phyloP scores from a whole-genome alignment of 2,888 invertebrate species.

The Spicauda simplicius region DNA sequence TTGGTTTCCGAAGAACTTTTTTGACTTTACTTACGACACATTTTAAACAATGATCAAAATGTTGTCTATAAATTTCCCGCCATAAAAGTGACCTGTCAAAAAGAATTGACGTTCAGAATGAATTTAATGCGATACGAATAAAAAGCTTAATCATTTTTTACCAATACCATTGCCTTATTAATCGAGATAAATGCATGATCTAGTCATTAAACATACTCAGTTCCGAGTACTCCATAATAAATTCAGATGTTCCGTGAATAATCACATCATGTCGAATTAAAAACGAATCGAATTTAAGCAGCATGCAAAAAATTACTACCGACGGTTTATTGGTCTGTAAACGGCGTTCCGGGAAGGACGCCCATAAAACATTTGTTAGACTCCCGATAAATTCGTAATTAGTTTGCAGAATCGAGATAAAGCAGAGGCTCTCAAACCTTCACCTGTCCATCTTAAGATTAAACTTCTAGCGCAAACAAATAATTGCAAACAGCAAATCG shows the following conservation, averaged over 20 bases:
- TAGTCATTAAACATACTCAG: constrained; percentile 10
- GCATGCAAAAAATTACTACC: constrained; percentile 20
- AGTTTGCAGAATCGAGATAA: constrained; percentile 33
- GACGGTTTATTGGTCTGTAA: constrained; percentile 21
- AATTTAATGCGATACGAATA: too few relatives aligned
- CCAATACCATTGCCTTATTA: too few relatives aligned
- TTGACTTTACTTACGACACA: too few relatives aligned
- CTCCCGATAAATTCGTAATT: constrained; percentile 33
- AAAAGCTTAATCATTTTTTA: too few relatives aligned
- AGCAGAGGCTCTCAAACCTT: not conserved
- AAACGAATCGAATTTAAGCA: constrained; percentile 35
- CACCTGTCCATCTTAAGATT: too few relatives aligned
- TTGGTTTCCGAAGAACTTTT: too few relatives aligned
- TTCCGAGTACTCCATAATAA: constrained; percentile 31
- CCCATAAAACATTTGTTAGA: constrained; percentile 23
- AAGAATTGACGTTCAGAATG: too few relatives aligned
- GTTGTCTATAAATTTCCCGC: too few relatives aligned
- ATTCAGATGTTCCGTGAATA: constrained; percentile 49
- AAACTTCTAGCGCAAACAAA: too few relatives aligned
- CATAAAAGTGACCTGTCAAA: too few relatives aligned
- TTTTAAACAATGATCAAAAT: too few relatives aligned
- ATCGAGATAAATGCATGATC: constrained; percentile 9
- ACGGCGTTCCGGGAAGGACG: constrained; percentile 27
- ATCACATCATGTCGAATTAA: constrained; percentile 44
- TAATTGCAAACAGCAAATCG: too few relatives aligned